A percentile compares a stretch with the other conserved stretches of the same genome.
These are phyloP conservation scores for Pilophorus perplexus DNA, from an alignment of 2,888 invertebrate species.

Conservation along the genomic window DNA sequence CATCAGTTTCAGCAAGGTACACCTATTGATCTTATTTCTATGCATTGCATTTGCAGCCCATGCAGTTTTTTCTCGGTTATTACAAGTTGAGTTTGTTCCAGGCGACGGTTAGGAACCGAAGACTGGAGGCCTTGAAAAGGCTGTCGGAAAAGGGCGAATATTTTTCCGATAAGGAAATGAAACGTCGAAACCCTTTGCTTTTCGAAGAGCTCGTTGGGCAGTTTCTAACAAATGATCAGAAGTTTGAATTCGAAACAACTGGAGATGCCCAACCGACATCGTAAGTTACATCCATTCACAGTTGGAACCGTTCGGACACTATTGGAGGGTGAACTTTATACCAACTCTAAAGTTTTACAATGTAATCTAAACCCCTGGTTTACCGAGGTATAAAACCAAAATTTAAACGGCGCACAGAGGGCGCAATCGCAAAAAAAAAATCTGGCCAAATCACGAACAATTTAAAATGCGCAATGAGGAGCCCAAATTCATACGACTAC, in stretches of 20 bases:
- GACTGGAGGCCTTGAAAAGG: constrained; percentile 76
- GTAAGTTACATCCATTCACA: constrained; percentile 15
- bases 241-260: constrained; percentile 57
- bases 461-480: too few relatives aligned
- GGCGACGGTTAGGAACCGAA: constrained; percentile 69
- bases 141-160: constrained; percentile 69
- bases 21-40: too few relatives aligned
- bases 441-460: too few relatives aligned
- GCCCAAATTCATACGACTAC: too few relatives aligned
- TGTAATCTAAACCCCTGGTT: not conserved
- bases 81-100: too few relatives aligned
- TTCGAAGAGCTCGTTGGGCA: constrained; percentile 88
- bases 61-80: too few relatives aligned
- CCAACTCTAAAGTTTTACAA: not conserved
- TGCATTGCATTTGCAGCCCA: too few relatives aligned
- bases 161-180: constrained; percentile 92
- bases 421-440: too few relatives aligned
- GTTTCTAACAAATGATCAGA: constrained; percentile 76
- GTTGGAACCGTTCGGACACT: not conserved
- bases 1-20: too few relatives aligned
- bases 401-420: too few relatives aligned
- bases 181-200: constrained; percentile 81
- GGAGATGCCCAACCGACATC: constrained; percentile 2
- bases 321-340: not conserved
- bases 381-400: too few relatives aligned